A percentile compares a stretch with the other conserved stretches of the same genome.
phyloP scores from a whole-genome alignment of 1,140 invertebrate species.

The Scaptomyza pallida region DNA sequence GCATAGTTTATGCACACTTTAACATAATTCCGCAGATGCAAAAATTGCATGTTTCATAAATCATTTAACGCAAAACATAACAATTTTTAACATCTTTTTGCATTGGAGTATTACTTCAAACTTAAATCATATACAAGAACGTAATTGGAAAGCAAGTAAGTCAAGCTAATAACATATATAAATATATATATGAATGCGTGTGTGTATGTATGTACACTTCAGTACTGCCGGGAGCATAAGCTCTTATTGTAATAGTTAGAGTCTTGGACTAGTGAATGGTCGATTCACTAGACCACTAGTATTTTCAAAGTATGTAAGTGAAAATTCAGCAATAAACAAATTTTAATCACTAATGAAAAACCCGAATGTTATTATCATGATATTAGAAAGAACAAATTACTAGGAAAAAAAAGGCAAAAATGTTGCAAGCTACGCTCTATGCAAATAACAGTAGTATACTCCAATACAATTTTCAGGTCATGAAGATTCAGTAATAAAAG shows the following conservation, averaged over 20 bases:
- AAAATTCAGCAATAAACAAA: neutral
- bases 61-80: neutral
- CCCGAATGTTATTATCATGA: neutral
- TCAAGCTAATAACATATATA: constrained; percentile 1
- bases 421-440: neutral
- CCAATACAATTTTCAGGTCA: neutral
- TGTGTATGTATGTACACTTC: too few relatives aligned
- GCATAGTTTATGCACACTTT: neutral
- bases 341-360: constrained; percentile 1
- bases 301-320: constrained; percentile 1
- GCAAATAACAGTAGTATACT: neutral
- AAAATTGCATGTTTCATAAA: too few relatives aligned
- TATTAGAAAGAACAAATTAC: neutral
- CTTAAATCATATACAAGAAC: neutral
- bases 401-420: neutral
- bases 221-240: neutral
- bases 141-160: neutral
- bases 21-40: neutral
- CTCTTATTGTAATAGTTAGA: neutral
- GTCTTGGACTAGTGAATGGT: constrained; percentile 1
- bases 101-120: neutral
- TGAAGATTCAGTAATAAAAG: neutral
- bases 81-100: neutral
- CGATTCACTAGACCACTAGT: neutral
- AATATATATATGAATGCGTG: neutral